Conservation (phyloP, 2,113 vertebrate species). For the Sinocyclocheilus anophthalmus region DNA sequence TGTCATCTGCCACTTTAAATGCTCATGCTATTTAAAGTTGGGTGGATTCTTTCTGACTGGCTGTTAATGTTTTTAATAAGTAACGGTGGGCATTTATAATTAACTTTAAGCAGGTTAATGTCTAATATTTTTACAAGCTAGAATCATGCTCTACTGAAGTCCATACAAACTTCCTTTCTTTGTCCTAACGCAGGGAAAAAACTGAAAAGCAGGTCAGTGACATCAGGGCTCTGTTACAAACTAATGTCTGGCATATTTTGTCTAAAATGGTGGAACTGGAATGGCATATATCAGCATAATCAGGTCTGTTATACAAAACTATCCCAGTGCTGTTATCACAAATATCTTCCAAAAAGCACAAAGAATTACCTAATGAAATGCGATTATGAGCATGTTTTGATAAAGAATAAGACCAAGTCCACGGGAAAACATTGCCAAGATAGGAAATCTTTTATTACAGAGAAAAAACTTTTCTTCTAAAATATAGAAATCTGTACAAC, state of each 20-base stretch:
- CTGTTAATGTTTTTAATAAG: background rate
- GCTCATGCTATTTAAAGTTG: background rate
- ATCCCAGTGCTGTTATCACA: background rate
- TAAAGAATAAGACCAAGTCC: conserved; percentile 64
- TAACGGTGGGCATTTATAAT: conserved; percentile 2
- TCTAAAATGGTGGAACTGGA: background rate
- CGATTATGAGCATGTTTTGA: background rate
- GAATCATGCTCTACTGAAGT: background rate
- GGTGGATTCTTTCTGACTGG: background rate
- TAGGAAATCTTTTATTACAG: conserved; percentile 99
- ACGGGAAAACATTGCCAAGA: conserved; percentile 76
- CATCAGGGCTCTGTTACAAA: background rate
- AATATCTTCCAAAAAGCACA: background rate
- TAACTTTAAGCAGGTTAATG: conserved; percentile 13
- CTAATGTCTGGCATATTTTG: background rate
- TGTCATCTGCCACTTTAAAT: background rate
- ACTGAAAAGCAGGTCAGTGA: background rate
- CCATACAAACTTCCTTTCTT: conserved; percentile 9
- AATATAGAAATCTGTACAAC: conserved; percentile 99
- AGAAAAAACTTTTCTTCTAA: conserved; percentile 99
- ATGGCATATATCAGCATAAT: background rate
- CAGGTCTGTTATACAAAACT: background rate
- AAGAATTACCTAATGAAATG: background rate
- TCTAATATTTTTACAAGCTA: background rate
- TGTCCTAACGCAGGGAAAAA: background rate